A percentile compares a stretch with the other conserved stretches of the same genome.
These are phyloP conservation scores for Meiosimyza decipiens DNA, from an alignment of 2,888 invertebrate species.

Conservation along the genomic window DNA sequence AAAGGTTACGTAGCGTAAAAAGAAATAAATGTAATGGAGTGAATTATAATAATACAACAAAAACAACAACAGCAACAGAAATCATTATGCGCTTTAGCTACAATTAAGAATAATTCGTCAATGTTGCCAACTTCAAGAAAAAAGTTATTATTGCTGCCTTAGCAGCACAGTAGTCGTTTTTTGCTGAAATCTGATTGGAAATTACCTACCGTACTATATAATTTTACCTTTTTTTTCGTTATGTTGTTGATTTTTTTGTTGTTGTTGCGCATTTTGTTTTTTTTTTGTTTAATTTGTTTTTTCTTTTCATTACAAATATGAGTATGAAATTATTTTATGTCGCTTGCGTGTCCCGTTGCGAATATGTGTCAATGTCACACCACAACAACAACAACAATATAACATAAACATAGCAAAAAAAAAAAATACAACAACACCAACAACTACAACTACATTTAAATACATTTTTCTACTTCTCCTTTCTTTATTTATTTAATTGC, in stretches of 20 bases:
- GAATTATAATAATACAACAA: conserved; percentile 27
- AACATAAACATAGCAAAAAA: conserved; percentile 5
- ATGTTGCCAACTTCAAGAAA: conserved; percentile 28
- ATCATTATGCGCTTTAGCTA: not conserved
- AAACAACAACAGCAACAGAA: conserved; percentile 3
- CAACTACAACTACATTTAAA: conserved; percentile 17
- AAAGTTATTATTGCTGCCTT: not conserved
- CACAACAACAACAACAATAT: conserved; percentile 19
- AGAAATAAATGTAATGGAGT: conserved; percentile 25
- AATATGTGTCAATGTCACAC: conserved; percentile 43
- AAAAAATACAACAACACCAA: conserved; percentile 5
- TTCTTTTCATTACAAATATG: not conserved
- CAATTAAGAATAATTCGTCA: conserved; percentile 8
- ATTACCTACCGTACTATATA: no score
- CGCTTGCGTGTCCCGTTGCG: conserved; percentile 50
- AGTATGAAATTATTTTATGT: conserved; percentile 52
- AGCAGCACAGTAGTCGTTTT: not conserved
- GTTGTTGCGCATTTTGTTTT: conserved; percentile 12
- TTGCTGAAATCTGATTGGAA: conserved; percentile 14
- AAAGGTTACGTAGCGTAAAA: not conserved
- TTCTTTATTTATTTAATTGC: not conserved
- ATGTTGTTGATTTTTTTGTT: not conserved
- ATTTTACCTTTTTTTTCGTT: no score
- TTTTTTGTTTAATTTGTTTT: not conserved
- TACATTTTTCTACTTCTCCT: not conserved